These are phyloP conservation scores for Petrocephalus microphthalmus DNA, from an alignment of 2,113 vertebrate genomes.

Conservation along the genomic window DNA sequence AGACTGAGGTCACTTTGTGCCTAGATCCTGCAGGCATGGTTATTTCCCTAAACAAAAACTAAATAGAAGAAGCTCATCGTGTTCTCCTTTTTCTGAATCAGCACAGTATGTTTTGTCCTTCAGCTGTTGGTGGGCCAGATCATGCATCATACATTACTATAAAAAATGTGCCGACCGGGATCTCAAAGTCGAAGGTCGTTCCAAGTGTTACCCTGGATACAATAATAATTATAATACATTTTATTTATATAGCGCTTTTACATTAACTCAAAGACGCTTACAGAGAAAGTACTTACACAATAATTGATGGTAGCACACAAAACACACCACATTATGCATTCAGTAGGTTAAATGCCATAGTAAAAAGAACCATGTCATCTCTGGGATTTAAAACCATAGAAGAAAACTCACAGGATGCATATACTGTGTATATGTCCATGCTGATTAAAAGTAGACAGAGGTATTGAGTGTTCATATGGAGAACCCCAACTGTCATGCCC, in stretches of 20 bases:
- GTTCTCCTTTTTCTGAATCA: conserved; percentile 88
- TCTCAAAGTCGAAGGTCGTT: conserved; percentile 38
- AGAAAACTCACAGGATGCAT: not conserved
- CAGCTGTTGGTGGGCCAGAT: conserved; percentile 83
- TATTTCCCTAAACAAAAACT: conserved; percentile 89
- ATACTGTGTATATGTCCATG: not conserved
- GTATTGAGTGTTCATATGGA: not conserved
- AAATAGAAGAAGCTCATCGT: conserved; percentile 90
- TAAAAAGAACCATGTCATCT: conserved; percentile 72
- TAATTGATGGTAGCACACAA: no score
- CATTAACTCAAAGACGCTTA: no score
- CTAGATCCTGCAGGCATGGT: conserved; percentile 88
- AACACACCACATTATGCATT: no score
- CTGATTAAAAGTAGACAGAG: not conserved
- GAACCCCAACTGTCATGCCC: not conserved
- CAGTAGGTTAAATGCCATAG: no score
- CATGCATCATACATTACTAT: conserved; percentile 76
- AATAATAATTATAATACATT: no score
- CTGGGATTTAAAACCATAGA: conserved; percentile 72
- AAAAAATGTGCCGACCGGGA: conserved; percentile 57
- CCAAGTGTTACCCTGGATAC: conserved; percentile 59
- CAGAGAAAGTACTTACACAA: no score
- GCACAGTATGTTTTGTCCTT: conserved; percentile 85
- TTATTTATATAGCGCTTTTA: no score
- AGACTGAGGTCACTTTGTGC: not conserved